These are phyloP conservation scores for Sebastes iracundus DNA, from an alignment of 2,797 vertebrate genomes.

Conservation along the genomic window DNA sequence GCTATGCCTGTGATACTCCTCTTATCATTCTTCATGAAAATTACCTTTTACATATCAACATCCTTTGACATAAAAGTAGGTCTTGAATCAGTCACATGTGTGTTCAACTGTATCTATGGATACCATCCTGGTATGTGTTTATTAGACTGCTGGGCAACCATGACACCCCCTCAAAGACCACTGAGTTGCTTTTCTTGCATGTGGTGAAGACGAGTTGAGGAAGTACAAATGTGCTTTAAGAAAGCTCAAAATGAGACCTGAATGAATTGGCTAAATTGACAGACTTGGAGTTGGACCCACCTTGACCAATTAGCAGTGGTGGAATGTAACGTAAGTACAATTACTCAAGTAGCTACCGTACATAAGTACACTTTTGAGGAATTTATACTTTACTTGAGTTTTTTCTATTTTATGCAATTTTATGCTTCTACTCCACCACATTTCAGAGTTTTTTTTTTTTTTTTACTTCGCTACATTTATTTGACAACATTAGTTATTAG, in stretches of 20 bases:
- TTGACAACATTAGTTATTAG: too few relatives aligned
- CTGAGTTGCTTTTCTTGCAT: neutral
- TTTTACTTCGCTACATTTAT: too few relatives aligned
- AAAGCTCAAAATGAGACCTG: neutral
- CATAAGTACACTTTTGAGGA: too few relatives aligned
- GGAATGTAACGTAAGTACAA: too few relatives aligned
- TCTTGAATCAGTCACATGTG: neutral
- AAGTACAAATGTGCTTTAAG: neutral
- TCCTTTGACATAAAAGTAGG: neutral
- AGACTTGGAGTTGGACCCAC: neutral
- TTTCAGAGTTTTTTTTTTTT: too few relatives aligned
- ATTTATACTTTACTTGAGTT: too few relatives aligned
- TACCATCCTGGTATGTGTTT: conserved; percentile 28
- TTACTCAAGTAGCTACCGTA: neutral
- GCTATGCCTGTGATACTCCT: neutral
- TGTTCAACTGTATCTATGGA: conserved; percentile 18
- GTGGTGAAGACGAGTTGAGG: neutral
- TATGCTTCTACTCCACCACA: too few relatives aligned
- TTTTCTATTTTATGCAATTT: too few relatives aligned
- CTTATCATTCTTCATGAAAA: neutral
- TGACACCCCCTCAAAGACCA: neutral
- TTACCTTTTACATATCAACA: neutral
- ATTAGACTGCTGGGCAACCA: conserved; percentile 6
- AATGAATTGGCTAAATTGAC: neutral
- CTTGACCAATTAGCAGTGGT: neutral